Conservation (phyloP, 2,797 vertebrate species). For the Malacoraja senta region DNA sequence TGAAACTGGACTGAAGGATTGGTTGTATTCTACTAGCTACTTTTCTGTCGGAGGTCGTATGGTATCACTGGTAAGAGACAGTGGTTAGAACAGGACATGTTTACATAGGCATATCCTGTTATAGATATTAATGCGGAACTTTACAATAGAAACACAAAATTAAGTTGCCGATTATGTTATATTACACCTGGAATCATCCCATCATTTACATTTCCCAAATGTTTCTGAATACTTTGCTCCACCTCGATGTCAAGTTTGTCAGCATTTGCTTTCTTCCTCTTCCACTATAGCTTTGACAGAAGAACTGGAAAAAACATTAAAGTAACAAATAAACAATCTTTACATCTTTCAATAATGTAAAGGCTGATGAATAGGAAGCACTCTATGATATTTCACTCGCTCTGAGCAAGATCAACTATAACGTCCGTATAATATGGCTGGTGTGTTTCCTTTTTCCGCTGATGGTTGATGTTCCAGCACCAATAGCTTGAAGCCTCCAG, state of each 20-base stretch:
- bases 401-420: neutral
- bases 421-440: neutral
- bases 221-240: neutral
- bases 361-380: neutral
- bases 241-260: neutral
- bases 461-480: neutral
- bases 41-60: neutral
- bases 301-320: neutral
- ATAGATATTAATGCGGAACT: neutral
- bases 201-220: neutral
- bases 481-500: neutral
- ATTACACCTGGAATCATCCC: neutral
- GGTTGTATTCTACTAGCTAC: neutral
- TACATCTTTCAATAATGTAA: neutral
- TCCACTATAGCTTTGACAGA: neutral
- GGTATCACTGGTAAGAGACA: neutral
- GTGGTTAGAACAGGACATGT: neutral
- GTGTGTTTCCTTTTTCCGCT: neutral
- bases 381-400: neutral
- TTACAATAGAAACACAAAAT: neutral
- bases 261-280: neutral
- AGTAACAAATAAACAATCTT: neutral
- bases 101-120: neutral
- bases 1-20: neutral
- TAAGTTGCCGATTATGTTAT: neutral